Evolutionary conservation across 2,113 vertebrate species (phyloP), one percentile per base, ranked within the genome.

Genomic region (Xenopus laevis): DNA sequence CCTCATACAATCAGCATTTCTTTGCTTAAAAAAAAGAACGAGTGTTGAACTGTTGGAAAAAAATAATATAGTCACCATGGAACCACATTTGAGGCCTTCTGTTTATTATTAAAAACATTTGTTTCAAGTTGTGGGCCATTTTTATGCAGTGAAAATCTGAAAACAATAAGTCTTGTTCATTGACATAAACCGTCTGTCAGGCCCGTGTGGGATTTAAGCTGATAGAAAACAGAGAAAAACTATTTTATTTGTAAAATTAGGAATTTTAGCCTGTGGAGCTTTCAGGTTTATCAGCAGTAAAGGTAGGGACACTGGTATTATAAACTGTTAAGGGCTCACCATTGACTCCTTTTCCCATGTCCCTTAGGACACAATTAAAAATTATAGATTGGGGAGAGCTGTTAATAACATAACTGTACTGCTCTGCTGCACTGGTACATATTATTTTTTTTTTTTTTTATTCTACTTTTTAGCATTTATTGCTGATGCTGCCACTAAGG

Each of bases 161-260:
- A 92, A 92, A 95, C 90, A 89, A 83, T 89, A 87, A 87, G 79
- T 89, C 87, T 80, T 80, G 88, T 86, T 89, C 88, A 84, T 87
- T 90, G 88, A 90, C 88, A 90, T 87, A 93, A 93, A 92, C 89
- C 81, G 89, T 84, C 88, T 93, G 91, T 90, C 77, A 83, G 82
- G 87, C 91, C 87, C 92, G 88, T 84, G 81, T 91, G 93, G 92
- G 93, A 86, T 83, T 68, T 44, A 6, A 70, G 80, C 89, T 94
- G 94, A 95, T 92, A 93, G 92, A 96, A 95, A 93, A 71, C 93
- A 95, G 93, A 85, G 90, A 82, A 91, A 92, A 93, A 89, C 84
- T 78, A 86, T 90, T 91, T 92, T 90, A 92, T 92, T 90, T 88
- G 89, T 86, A 89, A 90, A 89, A 89, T 84, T 87, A 90, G 83